Evolutionary conservation across 2,797 vertebrate genomes (phyloP).

Genomic region (Benthosema pterotum): DNA sequence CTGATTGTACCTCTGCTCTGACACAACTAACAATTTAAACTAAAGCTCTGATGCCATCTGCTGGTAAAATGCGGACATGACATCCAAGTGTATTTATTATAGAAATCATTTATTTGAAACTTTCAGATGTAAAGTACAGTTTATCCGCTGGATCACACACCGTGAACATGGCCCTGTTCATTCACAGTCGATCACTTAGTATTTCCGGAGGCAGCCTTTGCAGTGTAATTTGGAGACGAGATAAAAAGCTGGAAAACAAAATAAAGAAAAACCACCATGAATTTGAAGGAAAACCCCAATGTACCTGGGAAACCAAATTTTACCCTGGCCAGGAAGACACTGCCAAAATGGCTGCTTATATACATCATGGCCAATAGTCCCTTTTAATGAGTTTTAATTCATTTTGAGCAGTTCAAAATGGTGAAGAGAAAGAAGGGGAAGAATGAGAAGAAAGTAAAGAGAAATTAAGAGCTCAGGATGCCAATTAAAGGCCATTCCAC

Average conservation of each 20-base stretch:
- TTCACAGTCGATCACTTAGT: constrained; percentile 40
- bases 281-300: too few species aligned
- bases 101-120: constrained; percentile 75
- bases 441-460: constrained; percentile 8
- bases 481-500: neutral
- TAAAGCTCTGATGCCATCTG: constrained; percentile 29
- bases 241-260: too few species aligned
- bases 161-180: constrained; percentile 44
- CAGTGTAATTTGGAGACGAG: neutral
- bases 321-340: neutral
- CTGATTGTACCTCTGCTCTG: too few species aligned
- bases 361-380: neutral
- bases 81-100: constrained; percentile 52
- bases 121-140: constrained; percentile 64
- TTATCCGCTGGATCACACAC: constrained; percentile 37
- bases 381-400: constrained; percentile 5
- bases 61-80: constrained; percentile 32
- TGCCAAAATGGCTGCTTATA: neutral
- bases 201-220: constrained; percentile 30
- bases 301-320: constrained; percentile 4
- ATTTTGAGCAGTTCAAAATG: constrained; percentile 10
- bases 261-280: too few species aligned
- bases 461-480: constrained; percentile 18
- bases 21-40: neutral
- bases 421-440: neutral